Percentiles rank a stretch among this genome's conserved stretches.
Conservation (phyloP, 2,888 invertebrate species). For the Ferrisia virgata region DNA sequence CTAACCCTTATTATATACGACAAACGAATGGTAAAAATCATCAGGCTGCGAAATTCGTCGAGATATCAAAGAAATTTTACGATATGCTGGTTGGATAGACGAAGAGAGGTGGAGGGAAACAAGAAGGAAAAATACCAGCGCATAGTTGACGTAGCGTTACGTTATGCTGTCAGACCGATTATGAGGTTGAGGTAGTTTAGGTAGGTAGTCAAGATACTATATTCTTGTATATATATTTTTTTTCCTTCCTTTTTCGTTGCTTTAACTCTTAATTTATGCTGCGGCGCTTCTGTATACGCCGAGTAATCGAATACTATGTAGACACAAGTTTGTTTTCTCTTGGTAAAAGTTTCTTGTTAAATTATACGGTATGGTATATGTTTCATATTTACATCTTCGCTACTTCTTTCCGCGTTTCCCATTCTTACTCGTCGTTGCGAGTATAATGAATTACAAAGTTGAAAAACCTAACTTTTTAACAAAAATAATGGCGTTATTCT, state of each 20-base stretch:
- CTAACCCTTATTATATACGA: neutral
- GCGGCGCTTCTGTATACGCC: neutral
- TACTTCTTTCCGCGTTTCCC: neutral
- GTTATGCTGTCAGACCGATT: neutral
- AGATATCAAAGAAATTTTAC: neutral
- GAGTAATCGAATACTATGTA: neutral
- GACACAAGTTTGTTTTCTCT: conserved; percentile 1
- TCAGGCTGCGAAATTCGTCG: neutral
- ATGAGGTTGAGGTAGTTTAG: no score
- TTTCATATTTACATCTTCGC: neutral
- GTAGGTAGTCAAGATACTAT: no score
- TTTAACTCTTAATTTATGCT: neutral
- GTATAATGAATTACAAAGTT: neutral
- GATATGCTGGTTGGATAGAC: neutral
- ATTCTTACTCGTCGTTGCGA: neutral
- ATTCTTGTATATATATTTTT: neutral
- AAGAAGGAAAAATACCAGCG: neutral
- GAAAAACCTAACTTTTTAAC: neutral
- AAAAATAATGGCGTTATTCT: neutral
- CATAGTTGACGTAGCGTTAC: neutral
- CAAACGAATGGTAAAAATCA: neutral
- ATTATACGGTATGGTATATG: neutral
- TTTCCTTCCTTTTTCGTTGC: neutral
- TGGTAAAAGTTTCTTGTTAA: neutral
- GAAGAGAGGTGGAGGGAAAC: neutral